A percentile compares a stretch with the other conserved stretches of the same genome.
phyloP scores from a whole-genome alignment of 2,797 vertebrate species.

The Semaprochilodus insignis region DNA sequence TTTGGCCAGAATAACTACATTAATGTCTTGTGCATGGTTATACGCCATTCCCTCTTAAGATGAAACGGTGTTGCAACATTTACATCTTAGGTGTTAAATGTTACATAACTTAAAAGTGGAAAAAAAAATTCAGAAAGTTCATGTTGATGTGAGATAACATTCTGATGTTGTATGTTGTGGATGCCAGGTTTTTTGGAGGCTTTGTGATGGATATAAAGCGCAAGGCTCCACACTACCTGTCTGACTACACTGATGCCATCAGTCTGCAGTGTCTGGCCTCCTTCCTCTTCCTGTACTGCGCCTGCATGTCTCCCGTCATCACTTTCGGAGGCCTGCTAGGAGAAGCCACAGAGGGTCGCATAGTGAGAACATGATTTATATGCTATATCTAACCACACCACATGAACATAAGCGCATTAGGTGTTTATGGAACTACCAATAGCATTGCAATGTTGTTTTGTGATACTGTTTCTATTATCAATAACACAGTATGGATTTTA shows the following conservation, averaged over 20 bases:
- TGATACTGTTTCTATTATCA: no score
- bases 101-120: no score
- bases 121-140: no score
- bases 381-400: neutral
- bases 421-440: no score
- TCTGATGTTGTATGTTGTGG: slow-evolving; percentile 5
- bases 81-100: no score
- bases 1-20: no score
- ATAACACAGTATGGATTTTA: no score
- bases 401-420: no score
- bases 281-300: slow-evolving; percentile 98
- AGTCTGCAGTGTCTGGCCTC: slow-evolving; percentile 98
- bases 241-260: slow-evolving; percentile 95
- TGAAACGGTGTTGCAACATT: no score
- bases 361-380: slow-evolving; percentile 82
- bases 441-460: no score
- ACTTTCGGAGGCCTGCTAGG: slow-evolving; percentile 97
- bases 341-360: slow-evolving; percentile 96
- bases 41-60: no score
- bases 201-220: slow-evolving; percentile 94
- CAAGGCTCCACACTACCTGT: slow-evolving; percentile 94
- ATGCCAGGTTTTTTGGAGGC: slow-evolving; percentile 90
- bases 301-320: slow-evolving; percentile 99
- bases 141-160: neutral
- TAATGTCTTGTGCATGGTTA: no score